Evolutionary conservation across 2,113 vertebrate genomes (phyloP).

Genomic region (Paradisaea rubra): DNA sequence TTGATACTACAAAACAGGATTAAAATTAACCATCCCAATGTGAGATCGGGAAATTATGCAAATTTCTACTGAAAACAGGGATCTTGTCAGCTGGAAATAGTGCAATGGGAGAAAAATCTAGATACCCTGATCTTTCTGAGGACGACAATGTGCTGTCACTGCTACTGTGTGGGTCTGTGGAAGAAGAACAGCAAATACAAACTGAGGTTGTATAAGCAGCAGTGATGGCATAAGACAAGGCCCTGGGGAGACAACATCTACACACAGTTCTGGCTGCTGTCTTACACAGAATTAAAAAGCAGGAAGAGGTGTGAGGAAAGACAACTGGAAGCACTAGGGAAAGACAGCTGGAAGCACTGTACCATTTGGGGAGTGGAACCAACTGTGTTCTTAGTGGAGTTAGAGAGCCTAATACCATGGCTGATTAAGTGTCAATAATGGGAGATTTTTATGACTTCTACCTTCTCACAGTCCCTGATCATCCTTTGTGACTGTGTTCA

Average conservation of each 20-base stretch:
- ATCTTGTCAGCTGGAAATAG: neutral
- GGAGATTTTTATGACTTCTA: neutral
- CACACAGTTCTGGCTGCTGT: neutral
- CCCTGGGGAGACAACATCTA: neutral
- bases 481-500: neutral
- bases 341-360: neutral
- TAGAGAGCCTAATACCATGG: neutral
- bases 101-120: neutral
- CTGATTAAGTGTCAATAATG: neutral
- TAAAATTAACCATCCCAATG: neutral
- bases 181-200: neutral
- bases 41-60: neutral
- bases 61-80: neutral
- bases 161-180: neutral
- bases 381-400: neutral
- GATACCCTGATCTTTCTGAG: neutral
- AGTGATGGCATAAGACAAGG: fast-evolving
- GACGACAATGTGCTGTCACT: neutral
- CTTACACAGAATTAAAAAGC: neutral
- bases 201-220: neutral
- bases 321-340: neutral
- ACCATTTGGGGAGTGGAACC: neutral
- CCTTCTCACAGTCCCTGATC: neutral
- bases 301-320: neutral
- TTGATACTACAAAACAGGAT: neutral